These are phyloP conservation scores for Eugnorisma glareosa DNA, from an alignment of 2,888 invertebrate species.

Conservation along the genomic window DNA sequence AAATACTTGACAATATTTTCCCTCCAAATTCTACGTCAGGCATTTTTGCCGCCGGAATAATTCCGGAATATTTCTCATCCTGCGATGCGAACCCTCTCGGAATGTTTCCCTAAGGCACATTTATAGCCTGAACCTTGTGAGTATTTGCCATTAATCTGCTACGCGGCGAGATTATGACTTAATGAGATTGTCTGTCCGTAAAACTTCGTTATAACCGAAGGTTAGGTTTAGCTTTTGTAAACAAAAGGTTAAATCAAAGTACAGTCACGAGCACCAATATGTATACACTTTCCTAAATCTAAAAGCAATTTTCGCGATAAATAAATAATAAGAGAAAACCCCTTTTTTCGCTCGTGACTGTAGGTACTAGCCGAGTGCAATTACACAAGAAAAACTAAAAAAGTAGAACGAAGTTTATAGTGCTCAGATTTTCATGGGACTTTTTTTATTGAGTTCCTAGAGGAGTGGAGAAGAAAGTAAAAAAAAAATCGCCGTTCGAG, in stretches of 20 bases:
- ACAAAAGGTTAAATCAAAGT: background rate
- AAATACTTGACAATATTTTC: slow-evolving; percentile 1
- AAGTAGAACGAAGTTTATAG: no score
- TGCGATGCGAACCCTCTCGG: background rate
- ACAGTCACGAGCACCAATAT: no score
- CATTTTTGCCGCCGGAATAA: background rate
- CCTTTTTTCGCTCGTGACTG: no score
- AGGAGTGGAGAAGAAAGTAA: no score
- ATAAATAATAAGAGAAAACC: no score
- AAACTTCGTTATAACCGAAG: background rate
- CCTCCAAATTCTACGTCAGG: background rate
- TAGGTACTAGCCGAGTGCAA: no score
- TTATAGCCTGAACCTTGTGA: background rate
- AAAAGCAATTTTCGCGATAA: no score
- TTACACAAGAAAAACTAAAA: no score
- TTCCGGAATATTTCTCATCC: slow-evolving; percentile 1
- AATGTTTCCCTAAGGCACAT: slow-evolving; percentile 5
- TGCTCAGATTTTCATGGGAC: no score
- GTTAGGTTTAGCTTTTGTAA: background rate
- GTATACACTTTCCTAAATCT: no score
- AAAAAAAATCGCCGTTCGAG: no score
- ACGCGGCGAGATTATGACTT: background rate
- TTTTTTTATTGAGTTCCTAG: no score
- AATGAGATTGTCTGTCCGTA: background rate
- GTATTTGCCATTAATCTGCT: slow-evolving; percentile 8